A percentile compares a stretch with the other conserved stretches of the same genome.
Conservation (phyloP, 2,797 vertebrate genomes). For the Schizothorax lantsangensis region DNA sequence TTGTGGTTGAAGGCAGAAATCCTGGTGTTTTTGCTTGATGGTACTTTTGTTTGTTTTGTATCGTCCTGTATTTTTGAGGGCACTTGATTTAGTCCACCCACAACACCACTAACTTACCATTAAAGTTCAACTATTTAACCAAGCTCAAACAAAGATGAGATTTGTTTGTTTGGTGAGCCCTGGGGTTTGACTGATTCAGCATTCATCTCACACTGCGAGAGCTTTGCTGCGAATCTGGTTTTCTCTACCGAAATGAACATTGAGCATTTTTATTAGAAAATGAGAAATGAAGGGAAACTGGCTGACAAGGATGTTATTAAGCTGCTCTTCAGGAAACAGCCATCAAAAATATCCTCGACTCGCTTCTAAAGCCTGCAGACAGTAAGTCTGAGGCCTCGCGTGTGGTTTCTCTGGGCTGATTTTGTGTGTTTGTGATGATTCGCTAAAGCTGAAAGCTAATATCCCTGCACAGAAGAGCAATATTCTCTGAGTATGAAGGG, state of each 20-base stretch:
- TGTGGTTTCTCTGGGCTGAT: conserved; percentile 46
- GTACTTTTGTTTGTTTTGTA: conserved; percentile 5
- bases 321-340: conserved; percentile 59
- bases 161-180: conserved; percentile 46
- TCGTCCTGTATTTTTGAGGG: conserved; percentile 15
- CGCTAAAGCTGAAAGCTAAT: conserved; percentile 40
- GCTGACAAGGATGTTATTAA: conserved; percentile 64
- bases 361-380: conserved; percentile 32
- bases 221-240: conserved; percentile 40
- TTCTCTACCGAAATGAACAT: conserved; percentile 60
- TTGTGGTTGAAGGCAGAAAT: background rate
- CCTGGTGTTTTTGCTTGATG: background rate
- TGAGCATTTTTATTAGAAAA: conserved; percentile 58
- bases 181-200: conserved; percentile 50
- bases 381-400: conserved; percentile 42
- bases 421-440: conserved; percentile 48
- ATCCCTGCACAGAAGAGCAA: conserved; percentile 17
- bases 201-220: conserved; percentile 53
- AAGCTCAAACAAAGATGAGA: background rate
- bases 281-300: conserved; percentile 67
- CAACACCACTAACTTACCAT: background rate
- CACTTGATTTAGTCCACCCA: conserved; percentile 2
- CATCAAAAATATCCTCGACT: conserved; percentile 42
- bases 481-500: conserved; percentile 1
- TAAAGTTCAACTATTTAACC: conserved; percentile 17